These are phyloP conservation scores for Anagrus nilaparvatae DNA, from an alignment of 1,140 invertebrate species.

Conservation along the genomic window DNA sequence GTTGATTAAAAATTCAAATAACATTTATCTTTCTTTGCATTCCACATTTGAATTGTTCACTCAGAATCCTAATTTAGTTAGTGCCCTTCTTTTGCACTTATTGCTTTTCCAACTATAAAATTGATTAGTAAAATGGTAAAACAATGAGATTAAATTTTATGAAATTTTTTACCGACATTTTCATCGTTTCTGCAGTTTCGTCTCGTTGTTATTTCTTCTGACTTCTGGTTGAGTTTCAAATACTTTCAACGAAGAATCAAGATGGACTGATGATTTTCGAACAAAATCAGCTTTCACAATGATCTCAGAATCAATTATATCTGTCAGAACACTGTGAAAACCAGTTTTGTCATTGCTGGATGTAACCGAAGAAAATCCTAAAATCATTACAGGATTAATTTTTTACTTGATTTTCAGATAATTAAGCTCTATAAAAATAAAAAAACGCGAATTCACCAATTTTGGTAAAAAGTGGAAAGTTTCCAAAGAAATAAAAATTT, in stretches of 20 bases:
- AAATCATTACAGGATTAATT: too few relatives aligned
- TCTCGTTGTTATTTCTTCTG: constrained; percentile 8
- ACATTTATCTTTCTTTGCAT: too few relatives aligned
- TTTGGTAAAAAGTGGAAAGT: too few relatives aligned
- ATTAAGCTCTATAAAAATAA: too few relatives aligned
- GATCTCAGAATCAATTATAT: constrained; percentile 78
- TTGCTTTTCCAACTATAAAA: constrained; percentile 26
- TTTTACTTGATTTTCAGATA: too few relatives aligned
- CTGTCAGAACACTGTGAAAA: constrained; percentile 89
- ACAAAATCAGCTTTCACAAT: constrained; percentile 92
- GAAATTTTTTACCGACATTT: constrained; percentile 1
- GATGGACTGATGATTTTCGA: constrained; percentile 33
- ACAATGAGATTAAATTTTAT: not conserved
- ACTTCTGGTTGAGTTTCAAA: not conserved
- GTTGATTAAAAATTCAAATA: too few relatives aligned
- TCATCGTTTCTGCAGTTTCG: not conserved
- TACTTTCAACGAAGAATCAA: constrained; percentile 11
- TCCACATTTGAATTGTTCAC: too few relatives aligned
- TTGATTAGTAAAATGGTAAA: constrained; percentile 28
- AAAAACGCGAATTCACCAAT: too few relatives aligned
- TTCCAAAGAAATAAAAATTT: too few relatives aligned
- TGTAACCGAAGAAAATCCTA: too few relatives aligned
- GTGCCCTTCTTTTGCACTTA: constrained; percentile 21
- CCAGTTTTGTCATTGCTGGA: constrained; percentile 64
- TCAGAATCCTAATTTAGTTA: too few relatives aligned